Base-by-base conservation (phyloP, 2,113 vertebrate species). In the Sinocyclocheilus maitianheensis region DNA sequence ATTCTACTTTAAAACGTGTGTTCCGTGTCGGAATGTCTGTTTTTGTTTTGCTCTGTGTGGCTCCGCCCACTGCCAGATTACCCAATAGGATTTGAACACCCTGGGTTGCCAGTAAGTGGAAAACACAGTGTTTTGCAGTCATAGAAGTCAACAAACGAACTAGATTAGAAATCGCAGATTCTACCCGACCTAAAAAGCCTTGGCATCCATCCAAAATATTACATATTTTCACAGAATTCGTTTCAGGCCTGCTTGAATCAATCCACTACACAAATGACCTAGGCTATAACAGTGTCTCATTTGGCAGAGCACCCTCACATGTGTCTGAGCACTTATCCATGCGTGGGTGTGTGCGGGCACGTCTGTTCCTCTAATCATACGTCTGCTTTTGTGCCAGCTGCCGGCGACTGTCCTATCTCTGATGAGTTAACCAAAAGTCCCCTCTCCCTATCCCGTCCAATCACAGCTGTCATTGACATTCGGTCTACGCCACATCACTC, bases 381-480 rank as follows among this genome's bases (percentile, higher is more conserved):
- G 51, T 62, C 71, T 77, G 88, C 71, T 71, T 81, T 86, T 26
- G 77, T 69, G 77, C 37, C 74, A 74, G 84, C 78, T 85, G 85
- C 83, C 53, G 78, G 63, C 81, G 34, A 63, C 65, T 48, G 76
- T 88, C 67, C 85, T 77, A 58, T 81, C 78, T 77, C 85, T 87
- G 69, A 87, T 48, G 79, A 79, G 72, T 77, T 83, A 85, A 67
- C 65, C 71, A 63, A 37, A 85, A 85, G 71, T 83, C 85, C 76
- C 51, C 58, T 84, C 74, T 83, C 46, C 34, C 60, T 30, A 24
- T 26, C 81, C 55, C 65, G 6, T 77, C 80, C 79, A 78, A 83
- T 77, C 76, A 71, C 87, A 86, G 92, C 90, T 93, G 90, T 80
- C 91, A 91, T 90, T 92, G 91, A 93, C 90, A 93, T 91, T 92